phyloP scores from a whole-genome alignment of 2,797 vertebrate genomes.

The Ataeniobius toweri region DNA sequence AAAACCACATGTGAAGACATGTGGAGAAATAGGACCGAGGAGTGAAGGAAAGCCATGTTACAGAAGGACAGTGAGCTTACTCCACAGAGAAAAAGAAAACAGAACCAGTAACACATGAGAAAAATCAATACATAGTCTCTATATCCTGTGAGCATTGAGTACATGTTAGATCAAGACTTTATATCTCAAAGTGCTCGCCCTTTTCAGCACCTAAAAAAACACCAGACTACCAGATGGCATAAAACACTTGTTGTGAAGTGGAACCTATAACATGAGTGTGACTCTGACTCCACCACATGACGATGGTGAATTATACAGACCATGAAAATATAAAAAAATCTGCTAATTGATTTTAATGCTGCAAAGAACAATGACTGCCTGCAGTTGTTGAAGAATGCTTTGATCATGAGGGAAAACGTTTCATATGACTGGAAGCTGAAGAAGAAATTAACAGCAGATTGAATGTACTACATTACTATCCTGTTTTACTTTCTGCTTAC shows the following conservation, averaged over 20 bases:
- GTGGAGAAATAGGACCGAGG: background rate
- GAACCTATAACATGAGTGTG: constrained; percentile 6
- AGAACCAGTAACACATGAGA: constrained; percentile 18
- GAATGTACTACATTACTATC: background rate
- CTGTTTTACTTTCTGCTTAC: background rate
- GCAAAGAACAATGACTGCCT: constrained; percentile 2
- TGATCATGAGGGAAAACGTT: background rate
- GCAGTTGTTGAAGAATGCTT: background rate
- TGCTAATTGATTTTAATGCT: constrained; percentile 8
- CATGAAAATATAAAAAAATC: constrained; percentile 1
- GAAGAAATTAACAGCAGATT: constrained; percentile 4
- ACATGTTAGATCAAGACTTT: constrained; percentile 13
- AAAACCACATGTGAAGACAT: background rate
- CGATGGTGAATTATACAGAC: background rate
- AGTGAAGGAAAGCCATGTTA: constrained; percentile 1
- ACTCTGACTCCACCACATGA: constrained; percentile 11
- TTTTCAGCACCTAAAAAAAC: constrained; percentile 11
- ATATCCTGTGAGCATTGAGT: constrained; percentile 13
- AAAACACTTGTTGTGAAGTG: constrained; percentile 2
- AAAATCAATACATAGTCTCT: constrained; percentile 30
- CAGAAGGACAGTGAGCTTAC: constrained; percentile 3
- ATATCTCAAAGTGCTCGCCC: constrained; percentile 16
- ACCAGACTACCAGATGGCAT: background rate
- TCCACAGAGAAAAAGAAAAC: constrained; percentile 13
- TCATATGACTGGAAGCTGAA: constrained; percentile 7